Evolutionary conservation across 2,888 invertebrate genomes (phyloP), one percentile per base, ranked within the genome.

Genomic region (Creontiades dilutus): DNA sequence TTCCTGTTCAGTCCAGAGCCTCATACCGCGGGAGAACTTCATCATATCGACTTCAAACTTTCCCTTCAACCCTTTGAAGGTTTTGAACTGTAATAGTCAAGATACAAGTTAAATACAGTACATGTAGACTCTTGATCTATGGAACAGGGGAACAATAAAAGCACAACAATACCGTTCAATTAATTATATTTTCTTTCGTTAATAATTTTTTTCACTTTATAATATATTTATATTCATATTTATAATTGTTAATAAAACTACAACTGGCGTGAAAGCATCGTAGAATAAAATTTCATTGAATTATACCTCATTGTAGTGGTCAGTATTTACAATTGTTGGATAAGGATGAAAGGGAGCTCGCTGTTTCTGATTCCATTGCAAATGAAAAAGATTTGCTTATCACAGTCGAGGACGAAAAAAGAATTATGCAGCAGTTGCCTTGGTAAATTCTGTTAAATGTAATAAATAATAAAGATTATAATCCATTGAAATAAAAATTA

Each of bases 371-470:
- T 88, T 88, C 78, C 88, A 76, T 88, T 52, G 88, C 88, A 88
- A 88, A 88, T 78, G 19, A 85, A 68, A 68, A 61, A 61, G 16
- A 84, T 76, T 86, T 88, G 88, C 88, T 88, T 88, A 88, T 88
- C 88, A 88, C 88, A 88, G 88, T 52, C 88, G 88, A 88, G 88
- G 88, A 88, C 88, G 88, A 88, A 88, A 86, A 78, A 88, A 78
- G n/a, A 61, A 68, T 86, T 75, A 86, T 75, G 86, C 75, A 68
- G 61, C 86, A 75, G 46, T 19, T 86, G 75, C 86, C 75, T 75
- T 47, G 46, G 68, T 86, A 57, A 85, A 61, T 57, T 11, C 19
- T 5, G 61, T 57, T 52, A 57, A 85, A 85, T 28, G 16, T 85
- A 85, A 57, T 61, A 85, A 78, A 78, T 78, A 76, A 76, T 76